These are phyloP conservation scores for Tetragonula carbonaria DNA, from an alignment of 2,888 invertebrate genomes.

Conservation along the genomic window DNA sequence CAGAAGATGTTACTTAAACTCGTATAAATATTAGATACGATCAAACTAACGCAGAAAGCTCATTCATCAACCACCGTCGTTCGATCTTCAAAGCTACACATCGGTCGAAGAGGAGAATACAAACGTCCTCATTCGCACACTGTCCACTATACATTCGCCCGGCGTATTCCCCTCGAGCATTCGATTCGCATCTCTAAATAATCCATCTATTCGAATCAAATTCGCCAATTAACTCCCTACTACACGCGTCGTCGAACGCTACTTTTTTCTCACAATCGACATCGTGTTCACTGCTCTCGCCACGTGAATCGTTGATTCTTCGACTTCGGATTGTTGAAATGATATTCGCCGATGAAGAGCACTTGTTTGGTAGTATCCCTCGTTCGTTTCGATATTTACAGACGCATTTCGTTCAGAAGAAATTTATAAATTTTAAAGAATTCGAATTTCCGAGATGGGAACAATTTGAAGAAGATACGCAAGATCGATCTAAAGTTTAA, in stretches of 20 bases:
- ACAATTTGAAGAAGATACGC: no score
- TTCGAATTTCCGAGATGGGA: no score
- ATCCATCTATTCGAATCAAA: conserved; percentile 22
- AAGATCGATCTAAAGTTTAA: no score
- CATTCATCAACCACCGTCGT: background rate
- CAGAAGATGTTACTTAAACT: background rate
- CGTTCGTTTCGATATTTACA: no score
- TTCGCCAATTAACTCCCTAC: conserved; percentile 4
- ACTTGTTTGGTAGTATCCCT: no score
- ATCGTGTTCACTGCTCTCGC: no score
- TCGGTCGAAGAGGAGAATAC: background rate
- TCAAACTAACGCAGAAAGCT: background rate
- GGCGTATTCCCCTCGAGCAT: background rate
- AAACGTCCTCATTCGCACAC: conserved; percentile 12
- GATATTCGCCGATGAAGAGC: no score
- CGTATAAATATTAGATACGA: conserved; percentile 1
- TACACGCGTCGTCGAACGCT: background rate
- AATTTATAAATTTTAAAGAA: no score
- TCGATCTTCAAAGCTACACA: background rate
- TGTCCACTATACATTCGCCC: background rate
- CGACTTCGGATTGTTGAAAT: no score
- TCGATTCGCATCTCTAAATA: conserved; percentile 1
- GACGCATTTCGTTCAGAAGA: no score
- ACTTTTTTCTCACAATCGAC: background rate
- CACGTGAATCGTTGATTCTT: no score